phyloP scores from a whole-genome alignment of 2,113 vertebrate genomes.

The Misgurnus mizolepis region DNA sequence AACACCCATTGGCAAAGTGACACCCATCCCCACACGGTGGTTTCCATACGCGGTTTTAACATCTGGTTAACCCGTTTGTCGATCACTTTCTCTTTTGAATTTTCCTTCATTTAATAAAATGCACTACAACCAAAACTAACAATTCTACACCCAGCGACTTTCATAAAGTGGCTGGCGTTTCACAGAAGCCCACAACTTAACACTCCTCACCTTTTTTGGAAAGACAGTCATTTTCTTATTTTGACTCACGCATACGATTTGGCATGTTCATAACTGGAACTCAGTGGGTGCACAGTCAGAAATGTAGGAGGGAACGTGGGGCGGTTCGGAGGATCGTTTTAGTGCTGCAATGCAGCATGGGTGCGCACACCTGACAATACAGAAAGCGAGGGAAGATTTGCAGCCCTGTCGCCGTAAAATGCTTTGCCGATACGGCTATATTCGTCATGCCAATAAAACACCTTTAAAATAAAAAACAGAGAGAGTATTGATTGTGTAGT shows the following conservation, averaged over 20 bases:
- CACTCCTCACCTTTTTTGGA: background rate
- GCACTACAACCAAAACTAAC: no score
- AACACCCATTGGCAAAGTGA: background rate
- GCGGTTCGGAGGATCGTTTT: background rate
- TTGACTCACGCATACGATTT: background rate
- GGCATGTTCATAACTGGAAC: constrained; percentile 3
- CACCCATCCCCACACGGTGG: background rate
- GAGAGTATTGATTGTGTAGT: constrained; percentile 18
- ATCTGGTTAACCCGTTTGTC: background rate
- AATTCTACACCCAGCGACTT: background rate
- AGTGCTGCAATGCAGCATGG: background rate
- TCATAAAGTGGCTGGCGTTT: background rate
- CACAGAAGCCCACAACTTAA: background rate
- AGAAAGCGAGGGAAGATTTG: no score
- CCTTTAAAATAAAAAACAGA: background rate
- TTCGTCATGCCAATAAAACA: background rate
- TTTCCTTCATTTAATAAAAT: background rate
- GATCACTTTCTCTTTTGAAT: background rate
- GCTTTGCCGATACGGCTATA: no score
- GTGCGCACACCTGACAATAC: no score
- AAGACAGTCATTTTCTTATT: background rate
- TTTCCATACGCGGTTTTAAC: background rate
- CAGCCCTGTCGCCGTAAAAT: no score
- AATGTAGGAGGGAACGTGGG: background rate
- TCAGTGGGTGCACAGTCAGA: constrained; percentile 11